Evolutionary conservation across 2,113 vertebrate genomes (phyloP).

Genomic region (Nycticebus coucang): DNA sequence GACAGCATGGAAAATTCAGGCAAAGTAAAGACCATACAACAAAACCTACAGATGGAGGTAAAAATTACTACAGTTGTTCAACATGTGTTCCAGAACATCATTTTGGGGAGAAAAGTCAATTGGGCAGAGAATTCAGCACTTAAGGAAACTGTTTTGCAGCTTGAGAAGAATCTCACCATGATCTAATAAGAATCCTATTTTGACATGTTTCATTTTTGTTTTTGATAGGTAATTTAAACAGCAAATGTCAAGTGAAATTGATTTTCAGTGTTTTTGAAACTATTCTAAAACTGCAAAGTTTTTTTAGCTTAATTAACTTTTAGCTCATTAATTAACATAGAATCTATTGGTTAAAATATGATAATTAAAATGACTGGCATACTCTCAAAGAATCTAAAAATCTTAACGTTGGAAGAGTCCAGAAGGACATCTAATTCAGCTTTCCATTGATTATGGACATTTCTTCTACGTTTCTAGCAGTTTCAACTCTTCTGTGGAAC

Average conservation of each 20-base stretch:
- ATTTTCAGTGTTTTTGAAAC: background rate
- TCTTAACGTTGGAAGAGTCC: background rate
- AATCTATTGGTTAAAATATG: slow-evolving; percentile 20
- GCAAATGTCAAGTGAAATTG: slow-evolving; percentile 37
- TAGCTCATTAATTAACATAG: background rate
- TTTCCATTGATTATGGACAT: background rate
- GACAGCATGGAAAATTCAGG: rapidly evolving
- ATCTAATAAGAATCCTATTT: background rate
- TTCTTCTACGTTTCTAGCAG: background rate
- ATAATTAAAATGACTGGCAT: background rate
- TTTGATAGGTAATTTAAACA: slow-evolving; percentile 8
- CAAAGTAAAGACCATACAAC: background rate
- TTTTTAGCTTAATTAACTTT: background rate
- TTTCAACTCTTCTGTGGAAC: background rate
- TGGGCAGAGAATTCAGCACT: slow-evolving; percentile 85
- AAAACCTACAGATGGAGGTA: slow-evolving; percentile 71
- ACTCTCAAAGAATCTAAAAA: background rate
- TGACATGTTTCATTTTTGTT: background rate
- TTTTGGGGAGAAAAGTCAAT: slow-evolving; percentile 83
- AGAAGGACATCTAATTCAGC: background rate
- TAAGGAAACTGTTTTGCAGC: slow-evolving; percentile 79
- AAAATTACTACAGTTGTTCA: slow-evolving; percentile 73
- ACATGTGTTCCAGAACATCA: slow-evolving; percentile 83
- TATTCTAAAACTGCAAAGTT: background rate
- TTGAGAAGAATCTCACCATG: slow-evolving; percentile 78